A percentile compares a stretch with the other conserved stretches of the same genome.
Evolutionary conservation across 2,797 vertebrate species (phyloP).

Genomic region (Cossypha dichroa): DNA sequence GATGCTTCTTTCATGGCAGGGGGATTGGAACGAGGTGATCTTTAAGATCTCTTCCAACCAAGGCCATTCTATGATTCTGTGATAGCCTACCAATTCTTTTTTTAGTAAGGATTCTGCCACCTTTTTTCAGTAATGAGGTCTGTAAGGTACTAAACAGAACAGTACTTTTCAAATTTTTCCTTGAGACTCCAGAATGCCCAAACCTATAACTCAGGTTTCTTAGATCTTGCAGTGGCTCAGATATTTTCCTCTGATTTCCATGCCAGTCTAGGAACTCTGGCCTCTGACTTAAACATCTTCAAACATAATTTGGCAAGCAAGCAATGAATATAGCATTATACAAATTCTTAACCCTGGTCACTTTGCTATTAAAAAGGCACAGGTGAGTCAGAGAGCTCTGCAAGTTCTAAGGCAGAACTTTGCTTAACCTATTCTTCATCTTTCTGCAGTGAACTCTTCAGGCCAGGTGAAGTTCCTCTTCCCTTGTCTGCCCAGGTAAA

Average conservation of each 20-base stretch:
- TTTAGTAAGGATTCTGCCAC: neutral
- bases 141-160: neutral
- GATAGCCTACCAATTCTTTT: too few species aligned
- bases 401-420: neutral
- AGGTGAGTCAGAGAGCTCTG: neutral
- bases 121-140: neutral
- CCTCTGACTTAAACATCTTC: neutral
- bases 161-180: neutral
- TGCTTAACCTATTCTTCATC: neutral
- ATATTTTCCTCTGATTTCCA: neutral
- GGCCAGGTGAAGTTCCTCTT: neutral
- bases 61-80: neutral
- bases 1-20: too few species aligned
- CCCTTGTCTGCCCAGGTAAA: neutral
- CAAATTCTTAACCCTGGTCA: neutral
- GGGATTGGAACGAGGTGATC: neutral
- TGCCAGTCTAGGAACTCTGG: neutral
- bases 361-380: neutral
- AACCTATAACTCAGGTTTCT: neutral
- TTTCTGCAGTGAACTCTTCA: neutral
- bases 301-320: neutral
- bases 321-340: neutral
- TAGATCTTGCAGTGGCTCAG: neutral
- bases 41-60: neutral
- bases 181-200: neutral